Conservation (phyloP, 1,140 invertebrate species). For the Ruditapes philippinarum region DNA sequence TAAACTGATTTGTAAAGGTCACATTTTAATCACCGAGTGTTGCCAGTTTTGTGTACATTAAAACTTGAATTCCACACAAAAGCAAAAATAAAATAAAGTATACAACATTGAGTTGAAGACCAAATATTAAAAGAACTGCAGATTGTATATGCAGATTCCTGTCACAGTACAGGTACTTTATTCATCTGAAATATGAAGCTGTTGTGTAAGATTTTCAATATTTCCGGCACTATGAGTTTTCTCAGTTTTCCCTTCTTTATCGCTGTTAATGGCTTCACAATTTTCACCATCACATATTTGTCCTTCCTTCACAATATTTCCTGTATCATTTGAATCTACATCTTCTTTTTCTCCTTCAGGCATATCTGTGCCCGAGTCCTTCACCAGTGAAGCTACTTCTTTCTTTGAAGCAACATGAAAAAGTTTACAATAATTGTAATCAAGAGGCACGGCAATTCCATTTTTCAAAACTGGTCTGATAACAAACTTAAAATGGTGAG, state of each 20-base stretch:
- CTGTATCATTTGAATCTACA: not conserved
- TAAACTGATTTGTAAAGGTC: too few relatives aligned
- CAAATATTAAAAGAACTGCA: too few relatives aligned
- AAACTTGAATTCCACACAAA: too few relatives aligned
- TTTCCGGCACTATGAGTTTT: not conserved
- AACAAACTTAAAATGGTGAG: conserved; percentile 59
- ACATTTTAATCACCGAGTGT: too few relatives aligned
- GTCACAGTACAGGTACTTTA: not conserved
- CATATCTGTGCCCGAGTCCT: conserved; percentile 23
- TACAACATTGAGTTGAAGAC: too few relatives aligned
- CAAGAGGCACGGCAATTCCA: conserved; percentile 60
- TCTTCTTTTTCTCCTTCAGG: not conserved
- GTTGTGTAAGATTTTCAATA: conserved; percentile 42
- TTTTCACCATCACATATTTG: conserved; percentile 14
- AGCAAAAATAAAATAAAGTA: too few relatives aligned
- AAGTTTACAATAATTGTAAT: conserved; percentile 53
- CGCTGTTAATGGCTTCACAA: not conserved
- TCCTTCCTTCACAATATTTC: not conserved
- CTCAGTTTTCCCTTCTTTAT: not conserved
- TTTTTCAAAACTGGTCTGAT: conserved; percentile 55
- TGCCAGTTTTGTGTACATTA: too few relatives aligned
- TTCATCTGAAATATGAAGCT: conserved; percentile 54
- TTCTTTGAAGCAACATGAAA: conserved; percentile 56
- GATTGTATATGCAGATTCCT: too few relatives aligned
- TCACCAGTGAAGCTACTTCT: not conserved